Percentiles rank a stretch among this genome's conserved stretches.
phyloP scores from a whole-genome alignment of 2,888 invertebrate species.

The Erpobdella octoculata region DNA sequence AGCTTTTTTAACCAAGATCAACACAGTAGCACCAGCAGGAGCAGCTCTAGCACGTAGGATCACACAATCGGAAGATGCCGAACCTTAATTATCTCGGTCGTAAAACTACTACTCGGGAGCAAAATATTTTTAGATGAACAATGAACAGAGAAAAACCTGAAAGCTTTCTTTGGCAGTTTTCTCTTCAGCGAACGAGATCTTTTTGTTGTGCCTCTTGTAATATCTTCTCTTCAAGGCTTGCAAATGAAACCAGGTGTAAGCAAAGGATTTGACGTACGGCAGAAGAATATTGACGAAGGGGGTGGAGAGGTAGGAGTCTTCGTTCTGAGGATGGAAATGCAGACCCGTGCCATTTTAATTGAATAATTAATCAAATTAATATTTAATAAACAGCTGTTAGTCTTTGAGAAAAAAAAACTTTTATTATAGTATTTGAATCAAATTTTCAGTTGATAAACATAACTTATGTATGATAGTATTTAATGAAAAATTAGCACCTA shows the following conservation, averaged over 20 bases:
- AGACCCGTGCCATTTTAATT: too few relatives aligned
- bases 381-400: too few relatives aligned
- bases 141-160: not conserved
- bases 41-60: not conserved
- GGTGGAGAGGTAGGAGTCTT: too few relatives aligned
- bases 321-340: too few relatives aligned
- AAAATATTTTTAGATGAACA: not conserved
- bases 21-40: not conserved
- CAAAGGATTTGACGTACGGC: not conserved
- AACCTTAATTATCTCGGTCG: too few relatives aligned
- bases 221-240: constrained; percentile 21
- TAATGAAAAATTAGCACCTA: too few relatives aligned
- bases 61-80: too few relatives aligned
- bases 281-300: not conserved
- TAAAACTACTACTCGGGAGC: not conserved
- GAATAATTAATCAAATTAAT: too few relatives aligned
- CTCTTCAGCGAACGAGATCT: not conserved
- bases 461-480: too few relatives aligned
- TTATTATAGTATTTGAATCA: too few relatives aligned
- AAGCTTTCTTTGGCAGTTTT: not conserved
- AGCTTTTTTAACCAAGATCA: not conserved
- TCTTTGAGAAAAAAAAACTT: too few relatives aligned
- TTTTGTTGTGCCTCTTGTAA: not conserved
- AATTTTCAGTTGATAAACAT: too few relatives aligned
- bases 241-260: constrained; percentile 24